Evolutionary conservation across 2,797 vertebrate species (phyloP).

Genomic region (Podarcis lilfordi): DNA sequence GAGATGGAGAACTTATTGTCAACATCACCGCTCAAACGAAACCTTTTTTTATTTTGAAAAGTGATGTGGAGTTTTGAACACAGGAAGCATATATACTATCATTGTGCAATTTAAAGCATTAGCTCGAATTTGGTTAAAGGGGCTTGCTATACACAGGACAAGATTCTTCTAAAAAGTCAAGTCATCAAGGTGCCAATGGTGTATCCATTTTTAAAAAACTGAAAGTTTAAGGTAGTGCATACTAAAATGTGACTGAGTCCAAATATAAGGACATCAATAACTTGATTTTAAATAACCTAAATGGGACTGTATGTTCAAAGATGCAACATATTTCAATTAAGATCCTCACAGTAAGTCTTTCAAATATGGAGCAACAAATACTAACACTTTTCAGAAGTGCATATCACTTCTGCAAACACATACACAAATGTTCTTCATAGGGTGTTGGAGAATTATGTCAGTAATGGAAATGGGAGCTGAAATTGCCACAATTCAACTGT

Average conservation of each 20-base stretch:
- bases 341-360: not conserved
- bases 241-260: not conserved
- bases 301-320: not conserved
- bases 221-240: not conserved
- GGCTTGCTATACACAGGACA: not conserved
- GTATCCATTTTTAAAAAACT: not conserved
- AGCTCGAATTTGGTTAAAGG: not conserved
- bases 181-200: not conserved
- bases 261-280: not conserved
- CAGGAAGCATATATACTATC: too few relatives aligned
- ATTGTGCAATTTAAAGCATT: not conserved
- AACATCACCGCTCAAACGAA: not conserved
- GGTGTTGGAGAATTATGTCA: too few relatives aligned
- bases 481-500: too few relatives aligned
- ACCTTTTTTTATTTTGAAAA: constrained; percentile 14
- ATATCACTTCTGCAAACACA: not conserved
- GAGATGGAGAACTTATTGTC: not conserved
- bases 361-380: not conserved
- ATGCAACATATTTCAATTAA: not conserved
- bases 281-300: not conserved
- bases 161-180: not conserved
- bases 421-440: not conserved
- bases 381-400: not conserved
- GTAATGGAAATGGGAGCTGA: too few relatives aligned
- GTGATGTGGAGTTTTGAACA: not conserved